phyloP scores from a whole-genome alignment of 1,140 invertebrate species.

The Drosophila bipectinata region DNA sequence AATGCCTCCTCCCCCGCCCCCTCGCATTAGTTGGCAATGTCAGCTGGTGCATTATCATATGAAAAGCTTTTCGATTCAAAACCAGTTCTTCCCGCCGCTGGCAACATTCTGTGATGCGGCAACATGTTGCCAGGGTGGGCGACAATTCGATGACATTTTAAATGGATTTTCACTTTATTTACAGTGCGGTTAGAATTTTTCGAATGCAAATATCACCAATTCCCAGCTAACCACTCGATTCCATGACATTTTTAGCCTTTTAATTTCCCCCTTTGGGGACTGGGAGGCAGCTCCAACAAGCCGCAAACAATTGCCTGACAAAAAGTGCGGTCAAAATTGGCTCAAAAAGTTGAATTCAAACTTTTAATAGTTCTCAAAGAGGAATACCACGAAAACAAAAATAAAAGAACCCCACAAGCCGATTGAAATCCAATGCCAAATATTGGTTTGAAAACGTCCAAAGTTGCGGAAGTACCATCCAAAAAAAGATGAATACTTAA shows the following conservation, averaged over 20 bases:
- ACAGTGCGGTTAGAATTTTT: conserved; percentile 10
- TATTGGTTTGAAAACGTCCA: conserved; percentile 1
- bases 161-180: conserved; percentile 23
- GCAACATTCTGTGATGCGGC: conserved; percentile 25
- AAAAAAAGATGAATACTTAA: neutral
- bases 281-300: conserved; percentile 3
- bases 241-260: conserved; percentile 20
- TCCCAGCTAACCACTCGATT: conserved; percentile 5
- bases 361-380: conserved; percentile 33
- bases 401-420: neutral
- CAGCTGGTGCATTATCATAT: conserved; percentile 46
- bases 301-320: conserved; percentile 32
- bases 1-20: neutral
- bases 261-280: conserved; percentile 28
- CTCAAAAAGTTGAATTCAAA: conserved; percentile 35
- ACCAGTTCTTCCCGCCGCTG: conserved; percentile 33
- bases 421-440: conserved; percentile 20
- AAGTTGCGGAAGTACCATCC: conserved; percentile 6
- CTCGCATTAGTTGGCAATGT: conserved; percentile 45
- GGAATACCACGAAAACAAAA: neutral
- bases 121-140: conserved; percentile 25
- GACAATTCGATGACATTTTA: conserved; percentile 9
- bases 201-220: conserved; percentile 26
- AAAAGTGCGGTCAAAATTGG: conserved; percentile 21
- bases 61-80: conserved; percentile 26